Base-by-base conservation (phyloP, 2,113 vertebrate species). In the Balaenoptera acutorostrata region DNA sequence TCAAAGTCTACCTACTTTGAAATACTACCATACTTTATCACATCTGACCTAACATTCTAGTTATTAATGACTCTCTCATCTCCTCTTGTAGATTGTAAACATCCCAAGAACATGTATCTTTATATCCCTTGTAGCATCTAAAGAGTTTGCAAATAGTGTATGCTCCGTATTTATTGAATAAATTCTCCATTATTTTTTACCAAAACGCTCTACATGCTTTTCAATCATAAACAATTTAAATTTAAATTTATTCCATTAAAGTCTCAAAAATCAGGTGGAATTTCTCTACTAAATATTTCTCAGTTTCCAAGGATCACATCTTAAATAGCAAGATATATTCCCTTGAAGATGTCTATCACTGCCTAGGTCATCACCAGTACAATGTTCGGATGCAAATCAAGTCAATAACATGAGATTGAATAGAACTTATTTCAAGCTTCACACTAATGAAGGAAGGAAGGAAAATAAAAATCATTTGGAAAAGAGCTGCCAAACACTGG, bases 371-470 rank as follows among this genome's bases (percentile, higher is more conserved):
- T 41, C 84, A 84, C 18, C 33, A 77, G 74, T 31, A 92, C 59
- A 86, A 75, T 52, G 52, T 96, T 97, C 94, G 96, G 94, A 95
- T 96, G 77, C 61, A 83, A 92, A 93, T 95, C 86, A 95, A 96
- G 83, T 84, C 36, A 68, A 49, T 95, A 93, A 88, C 49, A 68
- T 49, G 52, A 96, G 95, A 96, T 71, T 87, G 66, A 95, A 84
- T 95, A 81, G 83, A 90, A 88, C 33, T 92, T 88, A 90, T 71
- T 97, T 96, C 72, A 75, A 81, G 92, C 69, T 83, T 95, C 94
- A 66, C 61, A 68, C 25, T 96, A 87, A 93, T 69, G 61, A 96
- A 96, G 78, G 84, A 75, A 97, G 59, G 78, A 74, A 97, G 52
- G 78, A 74, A 96, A 92, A 80, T 41, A 82, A 92, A 92, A 95